Base-by-base conservation (phyloP, 2,113 vertebrate genomes). In the Plectropomus leopardus region DNA sequence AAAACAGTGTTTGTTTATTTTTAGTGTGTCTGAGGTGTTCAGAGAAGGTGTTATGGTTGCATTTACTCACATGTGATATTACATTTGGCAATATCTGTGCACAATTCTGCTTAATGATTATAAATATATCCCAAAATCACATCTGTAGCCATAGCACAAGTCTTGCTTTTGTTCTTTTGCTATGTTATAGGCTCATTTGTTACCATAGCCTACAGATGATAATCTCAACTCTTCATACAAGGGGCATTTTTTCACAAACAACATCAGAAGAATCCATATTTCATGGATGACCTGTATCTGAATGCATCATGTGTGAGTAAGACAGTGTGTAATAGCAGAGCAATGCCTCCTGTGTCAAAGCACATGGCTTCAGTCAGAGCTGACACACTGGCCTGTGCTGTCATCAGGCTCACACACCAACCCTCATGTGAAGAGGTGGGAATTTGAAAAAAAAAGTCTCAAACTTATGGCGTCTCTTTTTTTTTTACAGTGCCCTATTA, bases 311-410 rank as follows among this genome's bases (percentile, higher is more conserved):
- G 47, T 78, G 55, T 89, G 78, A 86, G 66, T 91, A 74, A 86
- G 72, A 30, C 30, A 36, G 60, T 70, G 58, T 76, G 78, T 75
- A 66, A 68, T 61, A 65, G 36, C 57, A 57, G 26, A 58, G 64
- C 65, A 26, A 36, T 88, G 60, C 47, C 44, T 24, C 23, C 26
- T 76, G 76, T 72, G 78, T 77, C 60, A 72, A 14, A 88, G 84
- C 87, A 87, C 90, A 88, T 90, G 89, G 85, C 68, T 61, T 74
- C 78, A 81, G 84, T 84, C 80, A 83, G 78, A 69, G 71, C 72
- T 80, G 80, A 81, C 81, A 84, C 86, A 85, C 85, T 74, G 70
- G 36, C 50, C 71, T 66, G 68, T 57, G 80, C 82, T 92, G 86
- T 90, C 85, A 88, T 79, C 75, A 74, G 55, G 11, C 71, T 30